Base-by-base conservation (phyloP, 2,888 invertebrate species). In the Rotaria socialis region DNA sequence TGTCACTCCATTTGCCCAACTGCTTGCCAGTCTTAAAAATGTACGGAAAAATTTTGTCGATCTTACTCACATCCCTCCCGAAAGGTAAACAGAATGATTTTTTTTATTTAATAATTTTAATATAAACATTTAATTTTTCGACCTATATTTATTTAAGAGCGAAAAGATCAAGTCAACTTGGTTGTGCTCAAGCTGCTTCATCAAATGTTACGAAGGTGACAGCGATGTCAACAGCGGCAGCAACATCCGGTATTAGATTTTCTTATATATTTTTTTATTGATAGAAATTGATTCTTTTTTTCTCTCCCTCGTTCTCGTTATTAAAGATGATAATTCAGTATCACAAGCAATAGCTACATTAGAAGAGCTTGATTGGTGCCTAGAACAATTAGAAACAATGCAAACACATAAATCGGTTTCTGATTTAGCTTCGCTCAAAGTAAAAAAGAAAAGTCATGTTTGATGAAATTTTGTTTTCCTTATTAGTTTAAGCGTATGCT, bases 1-100 rank as follows among this genome's bases (percentile, higher is more conserved):
- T 91, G 98, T 99, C 92, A 99, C 99, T 90, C 99, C 99, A 90
- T 99, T 99, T 93, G 99, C 99, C 92, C 99, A 99, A 94, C 96
- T 99, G 92, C 94, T 99, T 93, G 97, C 98, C 92, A 97, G 97
- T 92, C 94, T 99, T 92, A 95, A 97, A 91, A 97, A 96, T 92
- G 97, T 99, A 90, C 95, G 98, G 92, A 96, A 95, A 93, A 99
- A 99, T 93, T 96, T 98, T 93, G 94, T 96, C 92, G 94, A 94
- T 92, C 95, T 99, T 93, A 97, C 97, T 92, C 97, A 97, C 93
- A 90, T 91, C 75, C 89, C 90, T 80, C 88, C 89, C 56, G 86
- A 87, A 22, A 85, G 58, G 86, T 87, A 80, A 56, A 22, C 47
- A 75, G n/a, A 27, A 55, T 27, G n/a, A 67, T 67, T 67, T 67